phyloP scores from a whole-genome alignment of 2,113 vertebrate genomes.

The Ammodytes marinus region DNA sequence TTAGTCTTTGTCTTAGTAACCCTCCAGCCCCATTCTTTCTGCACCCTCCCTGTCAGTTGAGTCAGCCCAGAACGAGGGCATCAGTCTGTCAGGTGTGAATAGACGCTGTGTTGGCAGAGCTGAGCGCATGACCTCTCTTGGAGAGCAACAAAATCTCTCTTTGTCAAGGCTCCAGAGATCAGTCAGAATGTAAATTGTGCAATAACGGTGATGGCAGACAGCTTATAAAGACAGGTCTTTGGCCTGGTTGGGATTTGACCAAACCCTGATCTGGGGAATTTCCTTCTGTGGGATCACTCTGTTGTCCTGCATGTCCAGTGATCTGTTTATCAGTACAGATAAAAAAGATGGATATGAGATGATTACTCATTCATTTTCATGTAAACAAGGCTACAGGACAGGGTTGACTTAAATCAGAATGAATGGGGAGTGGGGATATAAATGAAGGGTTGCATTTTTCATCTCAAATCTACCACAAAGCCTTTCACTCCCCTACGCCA shows the following conservation, averaged over 20 bases:
- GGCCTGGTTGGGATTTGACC: slow-evolving; percentile 60
- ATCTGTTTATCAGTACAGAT: slow-evolving; percentile 48
- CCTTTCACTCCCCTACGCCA: slow-evolving; percentile 62
- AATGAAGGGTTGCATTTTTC: slow-evolving; percentile 65
- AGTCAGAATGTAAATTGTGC: slow-evolving; percentile 70
- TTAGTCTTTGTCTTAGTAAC: background rate
- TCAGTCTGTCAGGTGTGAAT: slow-evolving; percentile 71
- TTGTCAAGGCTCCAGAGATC: slow-evolving; percentile 53
- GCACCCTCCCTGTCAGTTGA: slow-evolving; percentile 54
- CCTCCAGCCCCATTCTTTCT: slow-evolving; percentile 14
- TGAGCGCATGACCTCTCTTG: slow-evolving; percentile 61
- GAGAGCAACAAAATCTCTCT: slow-evolving; percentile 61
- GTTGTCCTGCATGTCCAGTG: slow-evolving; percentile 42
- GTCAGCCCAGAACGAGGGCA: slow-evolving; percentile 49
- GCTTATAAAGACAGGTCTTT: slow-evolving; percentile 73
- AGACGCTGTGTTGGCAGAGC: slow-evolving; percentile 68
- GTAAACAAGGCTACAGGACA: slow-evolving; percentile 5
- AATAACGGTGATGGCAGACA: slow-evolving; percentile 73
- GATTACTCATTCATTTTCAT: slow-evolving; percentile 23
- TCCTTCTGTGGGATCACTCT: slow-evolving; percentile 60
- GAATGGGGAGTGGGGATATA: slow-evolving; percentile 43
- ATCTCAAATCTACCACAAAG: slow-evolving; percentile 59
- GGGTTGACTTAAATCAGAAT: slow-evolving; percentile 39
- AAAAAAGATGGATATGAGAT: slow-evolving; percentile 39
- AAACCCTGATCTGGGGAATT: slow-evolving; percentile 34